Evolutionary conservation across 2,113 vertebrate species (phyloP).

Genomic region (Engraulis encrasicolus): DNA sequence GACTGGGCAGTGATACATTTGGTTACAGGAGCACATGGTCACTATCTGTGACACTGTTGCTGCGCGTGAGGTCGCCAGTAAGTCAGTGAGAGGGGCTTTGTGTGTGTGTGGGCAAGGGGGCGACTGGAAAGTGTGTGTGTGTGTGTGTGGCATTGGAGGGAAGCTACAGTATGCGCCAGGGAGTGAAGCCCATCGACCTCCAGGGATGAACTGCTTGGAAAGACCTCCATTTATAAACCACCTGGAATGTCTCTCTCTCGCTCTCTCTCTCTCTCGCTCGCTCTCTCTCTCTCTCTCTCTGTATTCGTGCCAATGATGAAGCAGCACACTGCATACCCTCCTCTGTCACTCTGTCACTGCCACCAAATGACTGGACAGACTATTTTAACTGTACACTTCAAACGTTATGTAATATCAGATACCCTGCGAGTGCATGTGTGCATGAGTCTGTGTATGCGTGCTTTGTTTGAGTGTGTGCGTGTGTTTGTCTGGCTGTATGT

Average conservation of each 20-base stretch:
- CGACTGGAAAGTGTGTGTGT: neutral
- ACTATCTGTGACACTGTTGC: neutral
- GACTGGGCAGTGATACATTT: no score
- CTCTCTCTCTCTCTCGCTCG: neutral
- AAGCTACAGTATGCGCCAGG: neutral
- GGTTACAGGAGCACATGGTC: no score
- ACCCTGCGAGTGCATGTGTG: neutral
- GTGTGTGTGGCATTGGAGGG: neutral
- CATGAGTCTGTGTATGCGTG: neutral
- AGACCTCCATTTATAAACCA: constrained; percentile 6
- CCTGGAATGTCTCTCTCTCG: neutral
- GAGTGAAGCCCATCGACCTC: neutral
- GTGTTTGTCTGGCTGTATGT: no score
- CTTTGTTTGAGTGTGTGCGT: no score
- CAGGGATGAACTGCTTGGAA: neutral
- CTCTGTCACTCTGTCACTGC: neutral
- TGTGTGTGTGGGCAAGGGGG: neutral
- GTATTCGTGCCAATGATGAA: neutral
- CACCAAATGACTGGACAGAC: neutral
- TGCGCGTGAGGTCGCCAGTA: neutral
- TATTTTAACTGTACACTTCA: constrained; percentile 2
- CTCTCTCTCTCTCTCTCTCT: neutral
- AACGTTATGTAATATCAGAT: neutral
- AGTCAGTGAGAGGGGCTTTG: no score
- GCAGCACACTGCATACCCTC: neutral